A percentile compares a stretch with the other conserved stretches of the same genome.
phyloP scores from a whole-genome alignment of 2,888 invertebrate genomes.

The Autographa pulchrina region DNA sequence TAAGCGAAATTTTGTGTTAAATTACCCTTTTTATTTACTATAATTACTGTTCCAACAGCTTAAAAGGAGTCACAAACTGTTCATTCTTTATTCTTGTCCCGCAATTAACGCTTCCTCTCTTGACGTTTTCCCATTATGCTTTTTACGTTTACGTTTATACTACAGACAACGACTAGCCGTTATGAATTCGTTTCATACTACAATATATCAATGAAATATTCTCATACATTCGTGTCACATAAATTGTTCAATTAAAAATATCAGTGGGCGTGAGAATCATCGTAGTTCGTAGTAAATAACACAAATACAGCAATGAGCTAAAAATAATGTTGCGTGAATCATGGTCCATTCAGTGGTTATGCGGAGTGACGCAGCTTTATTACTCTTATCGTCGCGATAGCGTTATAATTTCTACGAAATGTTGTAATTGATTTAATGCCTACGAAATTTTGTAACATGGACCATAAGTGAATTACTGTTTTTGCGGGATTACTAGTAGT shows the following conservation, averaged over 20 bases:
- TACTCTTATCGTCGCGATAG: slow-evolving; percentile 71
- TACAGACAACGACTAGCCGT: slow-evolving; percentile 1
- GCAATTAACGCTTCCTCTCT: slow-evolving; percentile 23
- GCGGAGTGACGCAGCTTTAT: slow-evolving; percentile 76
- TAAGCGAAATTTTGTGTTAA: slow-evolving; percentile 39
- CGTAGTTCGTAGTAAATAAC: slow-evolving; percentile 82
- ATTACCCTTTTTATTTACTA: slow-evolving; percentile 41
- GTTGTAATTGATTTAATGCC: slow-evolving; percentile 46
- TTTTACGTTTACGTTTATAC: slow-evolving; percentile 13
- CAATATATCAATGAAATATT: slow-evolving; percentile 47
- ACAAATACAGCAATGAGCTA: slow-evolving; percentile 74
- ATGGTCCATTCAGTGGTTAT: slow-evolving; percentile 76
- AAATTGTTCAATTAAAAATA: slow-evolving; percentile 64
- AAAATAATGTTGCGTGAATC: slow-evolving; percentile 83
- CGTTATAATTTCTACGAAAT: slow-evolving; percentile 66
- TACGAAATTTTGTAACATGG: slow-evolving; percentile 31
- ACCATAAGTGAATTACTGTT: slow-evolving; percentile 23
- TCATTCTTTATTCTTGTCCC: slow-evolving; percentile 24
- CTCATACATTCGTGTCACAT: slow-evolving; percentile 36
- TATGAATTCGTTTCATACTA: slow-evolving; percentile 9
- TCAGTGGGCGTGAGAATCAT: slow-evolving; percentile 72
- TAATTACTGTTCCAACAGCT: slow-evolving; percentile 39
- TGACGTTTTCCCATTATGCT: slow-evolving; percentile 4
- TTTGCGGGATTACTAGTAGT: slow-evolving; percentile 12
- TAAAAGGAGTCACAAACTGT: slow-evolving; percentile 26